Evolutionary conservation across 2,888 invertebrate species (phyloP).

Genomic region (Drosophila pseudotakahashii): DNA sequence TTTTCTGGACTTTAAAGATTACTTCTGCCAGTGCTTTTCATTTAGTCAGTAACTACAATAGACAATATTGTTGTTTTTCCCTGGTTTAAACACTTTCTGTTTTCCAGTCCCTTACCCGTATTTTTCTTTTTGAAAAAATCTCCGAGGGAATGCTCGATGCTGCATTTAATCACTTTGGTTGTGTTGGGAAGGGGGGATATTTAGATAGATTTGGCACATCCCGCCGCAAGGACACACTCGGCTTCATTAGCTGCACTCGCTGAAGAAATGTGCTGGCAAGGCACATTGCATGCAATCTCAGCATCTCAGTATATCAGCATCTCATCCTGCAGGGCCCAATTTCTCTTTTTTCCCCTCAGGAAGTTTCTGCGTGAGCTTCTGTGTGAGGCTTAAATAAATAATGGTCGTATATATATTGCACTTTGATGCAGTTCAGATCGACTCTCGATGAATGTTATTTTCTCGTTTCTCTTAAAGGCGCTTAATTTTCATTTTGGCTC

Average conservation of each 20-base stretch:
- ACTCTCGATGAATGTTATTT: slow-evolving; percentile 37
- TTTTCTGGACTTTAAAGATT: background rate
- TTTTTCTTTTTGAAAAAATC: background rate
- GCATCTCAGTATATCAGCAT: slow-evolving; percentile 49
- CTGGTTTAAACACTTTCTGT: slow-evolving; percentile 51
- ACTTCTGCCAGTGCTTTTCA: background rate
- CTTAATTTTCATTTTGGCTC: slow-evolving; percentile 27
- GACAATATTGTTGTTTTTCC: slow-evolving; percentile 47
- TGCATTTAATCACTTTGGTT: slow-evolving; percentile 34
- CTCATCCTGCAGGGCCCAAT: slow-evolving; percentile 24
- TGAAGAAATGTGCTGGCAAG: slow-evolving; percentile 72
- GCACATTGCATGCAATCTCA: slow-evolving; percentile 78
- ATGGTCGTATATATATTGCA: slow-evolving; percentile 70
- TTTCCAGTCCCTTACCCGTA: slow-evolving; percentile 28
- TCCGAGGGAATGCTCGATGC: background rate
- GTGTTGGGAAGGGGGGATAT: slow-evolving; percentile 32
- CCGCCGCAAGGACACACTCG: slow-evolving; percentile 37
- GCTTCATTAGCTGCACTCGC: slow-evolving; percentile 69
- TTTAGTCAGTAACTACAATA: slow-evolving; percentile 58
- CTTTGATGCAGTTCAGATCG: slow-evolving; percentile 52
- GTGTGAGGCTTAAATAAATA: slow-evolving; percentile 71
- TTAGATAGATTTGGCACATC: slow-evolving; percentile 31
- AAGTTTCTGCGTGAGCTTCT: slow-evolving; percentile 9
- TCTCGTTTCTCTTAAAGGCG: slow-evolving; percentile 26
- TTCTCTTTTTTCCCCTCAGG: slow-evolving; percentile 19